Evolutionary conservation across 2,113 vertebrate genomes (phyloP).

Genomic region (Ammodytes dubius): DNA sequence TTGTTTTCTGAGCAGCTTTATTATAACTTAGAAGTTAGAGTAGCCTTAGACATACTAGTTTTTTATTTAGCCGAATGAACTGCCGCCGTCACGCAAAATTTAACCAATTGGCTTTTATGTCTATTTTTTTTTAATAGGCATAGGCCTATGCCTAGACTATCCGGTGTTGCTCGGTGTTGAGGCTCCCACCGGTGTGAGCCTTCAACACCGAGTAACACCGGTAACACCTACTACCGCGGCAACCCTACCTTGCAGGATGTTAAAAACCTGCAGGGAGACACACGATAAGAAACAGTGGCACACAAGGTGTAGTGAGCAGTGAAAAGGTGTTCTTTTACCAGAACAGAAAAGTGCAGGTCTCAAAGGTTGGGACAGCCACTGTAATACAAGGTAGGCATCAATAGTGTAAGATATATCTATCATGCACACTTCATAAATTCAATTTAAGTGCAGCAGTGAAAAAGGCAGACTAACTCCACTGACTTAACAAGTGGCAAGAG

Average conservation of each 20-base stretch:
- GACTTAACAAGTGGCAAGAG: conserved; percentile 19
- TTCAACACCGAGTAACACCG: too few species aligned
- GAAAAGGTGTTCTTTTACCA: conserved; percentile 32
- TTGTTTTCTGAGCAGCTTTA: too few species aligned
- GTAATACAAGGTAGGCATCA: conserved; percentile 41
- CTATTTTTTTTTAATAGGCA: too few species aligned
- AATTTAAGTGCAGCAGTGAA: conserved; percentile 45
- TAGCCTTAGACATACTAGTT: too few species aligned
- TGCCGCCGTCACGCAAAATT: too few species aligned
- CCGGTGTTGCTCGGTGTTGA: too few species aligned
- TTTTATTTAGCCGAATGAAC: too few species aligned
- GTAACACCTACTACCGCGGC: too few species aligned
- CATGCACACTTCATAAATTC: conserved; percentile 44
- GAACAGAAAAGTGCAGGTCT: conserved; percentile 22
- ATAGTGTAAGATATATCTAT: conserved; percentile 34
- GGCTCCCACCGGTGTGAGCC: too few species aligned
- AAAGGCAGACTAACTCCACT: conserved; percentile 9
- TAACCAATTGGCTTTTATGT: too few species aligned
- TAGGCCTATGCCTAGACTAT: too few species aligned
- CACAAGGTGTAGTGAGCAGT: conserved; percentile 22
- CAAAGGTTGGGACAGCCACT: conserved; percentile 30
- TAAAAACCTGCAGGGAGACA: conserved; percentile 46
- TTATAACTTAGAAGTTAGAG: too few species aligned
- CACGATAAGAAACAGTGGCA: conserved; percentile 40
- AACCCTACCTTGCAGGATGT: conserved; percentile 29